Percentiles rank a stretch among this genome's conserved stretches.
These are phyloP conservation scores for Apeltes quadracus DNA, from an alignment of 2,113 vertebrate species.

Conservation along the genomic window DNA sequence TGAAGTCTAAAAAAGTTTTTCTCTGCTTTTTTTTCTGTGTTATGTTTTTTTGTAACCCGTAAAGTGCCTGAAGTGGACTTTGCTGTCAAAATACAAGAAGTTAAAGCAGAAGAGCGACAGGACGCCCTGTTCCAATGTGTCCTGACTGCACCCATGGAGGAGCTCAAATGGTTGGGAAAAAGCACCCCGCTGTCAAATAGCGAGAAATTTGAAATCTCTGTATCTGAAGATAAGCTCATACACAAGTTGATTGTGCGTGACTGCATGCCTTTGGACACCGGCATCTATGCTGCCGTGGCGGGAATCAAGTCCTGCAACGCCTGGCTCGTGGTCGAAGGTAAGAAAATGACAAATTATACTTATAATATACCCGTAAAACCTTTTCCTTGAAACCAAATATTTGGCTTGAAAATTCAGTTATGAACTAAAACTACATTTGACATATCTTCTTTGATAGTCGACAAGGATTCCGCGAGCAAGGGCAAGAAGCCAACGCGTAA, in stretches of 20 bases:
- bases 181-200: slow-evolving; percentile 62
- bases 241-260: slow-evolving; percentile 84
- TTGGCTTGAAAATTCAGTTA: neutral
- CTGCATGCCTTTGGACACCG: slow-evolving; percentile 79
- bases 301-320: slow-evolving; percentile 85
- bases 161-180: slow-evolving; percentile 83
- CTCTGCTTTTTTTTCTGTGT: neutral
- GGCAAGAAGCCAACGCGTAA: slow-evolving; percentile 75
- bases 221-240: slow-evolving; percentile 85
- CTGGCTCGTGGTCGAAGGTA: slow-evolving; percentile 89
- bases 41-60: slow-evolving; percentile 19
- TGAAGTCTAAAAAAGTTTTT: neutral
- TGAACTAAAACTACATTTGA: neutral
- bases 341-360: slow-evolving; percentile 45
- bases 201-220: slow-evolving; percentile 80
- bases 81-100: slow-evolving; percentile 78
- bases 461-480: slow-evolving; percentile 69
- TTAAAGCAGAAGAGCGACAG: slow-evolving; percentile 77
- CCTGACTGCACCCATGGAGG: slow-evolving; percentile 78
- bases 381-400: neutral
- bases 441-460: slow-evolving; percentile 48
- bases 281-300: slow-evolving; percentile 84
- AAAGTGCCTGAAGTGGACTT: slow-evolving; percentile 85
- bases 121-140: slow-evolving; percentile 83
- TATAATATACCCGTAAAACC: neutral